Base-by-base conservation (phyloP, 2,888 invertebrate species). In the Drosophila tanythrix region DNA sequence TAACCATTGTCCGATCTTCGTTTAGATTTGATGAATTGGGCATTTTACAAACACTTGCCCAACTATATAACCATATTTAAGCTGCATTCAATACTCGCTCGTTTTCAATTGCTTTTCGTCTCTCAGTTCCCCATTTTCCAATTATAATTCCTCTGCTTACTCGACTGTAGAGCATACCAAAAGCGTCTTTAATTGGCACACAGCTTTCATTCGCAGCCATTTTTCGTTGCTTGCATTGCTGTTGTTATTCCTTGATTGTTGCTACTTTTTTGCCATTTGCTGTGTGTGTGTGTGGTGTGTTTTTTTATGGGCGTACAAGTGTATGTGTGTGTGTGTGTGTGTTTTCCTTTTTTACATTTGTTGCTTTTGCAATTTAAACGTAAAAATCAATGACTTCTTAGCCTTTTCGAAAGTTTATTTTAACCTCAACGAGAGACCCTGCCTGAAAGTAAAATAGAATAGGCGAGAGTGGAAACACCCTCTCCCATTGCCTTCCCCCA, bases 311-410 rank as follows among this genome's bases (percentile, higher is more conserved):
- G 71, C 53, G 8, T 38, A 29, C 25, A 36, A 15, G 15, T 36
- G 36, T n/a, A 5, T 18, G 2, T 27, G 36, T 65, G 50, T 51
- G 25, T 52, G 40, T 55, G 27, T 71, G 60, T 50, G 13, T 62
- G 59, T 46, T 59, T 60, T 53, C 55, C 66, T 70, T 79, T 80
- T 80, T 76, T 69, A 72, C 82, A 87, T 75, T 79, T 83, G 82
- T 82, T 83, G 85, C 83, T 82, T 65, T 64, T 82, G 76, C 88
- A 83, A 80, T 80, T 85, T 88, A 79, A 88, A 85, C 87, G 87
- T 89, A 73, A 74, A 88, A 88, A 88, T 88, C 89, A 88, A 88
- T 89, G 87, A 88, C 89, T 88, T 82, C 88, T 89, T 88, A 83
- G 83, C 85, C 82, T 72, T 79, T 78, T 75, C 57, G 79, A 83